Conservation (phyloP, 2,888 invertebrate species). For the Sialis fuliginosa region DNA sequence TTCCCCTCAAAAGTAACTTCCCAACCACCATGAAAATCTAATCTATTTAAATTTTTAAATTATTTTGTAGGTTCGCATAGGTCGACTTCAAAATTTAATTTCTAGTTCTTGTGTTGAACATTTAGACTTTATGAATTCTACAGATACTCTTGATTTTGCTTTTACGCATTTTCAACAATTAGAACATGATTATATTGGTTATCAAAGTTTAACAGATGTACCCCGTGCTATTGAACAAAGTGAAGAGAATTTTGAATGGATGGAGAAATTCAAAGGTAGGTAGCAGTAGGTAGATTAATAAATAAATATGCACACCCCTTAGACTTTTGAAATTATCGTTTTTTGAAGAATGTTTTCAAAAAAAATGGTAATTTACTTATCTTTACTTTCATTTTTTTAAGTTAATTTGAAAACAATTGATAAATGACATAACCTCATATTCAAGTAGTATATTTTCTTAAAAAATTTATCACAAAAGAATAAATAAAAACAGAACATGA, state of each 20-base stretch:
- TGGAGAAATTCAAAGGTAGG: background rate
- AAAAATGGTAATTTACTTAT: too few species aligned
- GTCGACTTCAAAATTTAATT: constrained; percentile 84
- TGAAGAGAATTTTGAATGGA: constrained; percentile 32
- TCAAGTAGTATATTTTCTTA: too few species aligned
- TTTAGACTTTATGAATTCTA: constrained; percentile 87
- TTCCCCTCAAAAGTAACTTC: too few species aligned
- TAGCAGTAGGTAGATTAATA: background rate
- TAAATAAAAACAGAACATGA: too few species aligned
- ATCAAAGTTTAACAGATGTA: constrained; percentile 90
- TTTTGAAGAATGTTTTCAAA: background rate
- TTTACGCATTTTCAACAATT: constrained; percentile 77
- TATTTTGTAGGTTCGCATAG: constrained; percentile 43
- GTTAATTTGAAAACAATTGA: too few species aligned
- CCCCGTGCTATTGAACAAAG: constrained; percentile 61
- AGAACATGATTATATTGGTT: constrained; percentile 82
- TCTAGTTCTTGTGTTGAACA: constrained; percentile 98
- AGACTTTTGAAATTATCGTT: background rate
- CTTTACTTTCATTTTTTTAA: too few species aligned
- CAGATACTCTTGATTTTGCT: constrained; percentile 48
- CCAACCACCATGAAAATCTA: too few species aligned
- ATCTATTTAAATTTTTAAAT: too few species aligned
- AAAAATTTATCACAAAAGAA: too few species aligned
- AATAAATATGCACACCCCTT: background rate
- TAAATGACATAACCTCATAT: too few species aligned